Percentiles rank a stretch among this genome's conserved stretches.
These are phyloP conservation scores for Rhagoletis pomonella DNA, from an alignment of 1,140 invertebrate genomes.

Conservation along the genomic window DNA sequence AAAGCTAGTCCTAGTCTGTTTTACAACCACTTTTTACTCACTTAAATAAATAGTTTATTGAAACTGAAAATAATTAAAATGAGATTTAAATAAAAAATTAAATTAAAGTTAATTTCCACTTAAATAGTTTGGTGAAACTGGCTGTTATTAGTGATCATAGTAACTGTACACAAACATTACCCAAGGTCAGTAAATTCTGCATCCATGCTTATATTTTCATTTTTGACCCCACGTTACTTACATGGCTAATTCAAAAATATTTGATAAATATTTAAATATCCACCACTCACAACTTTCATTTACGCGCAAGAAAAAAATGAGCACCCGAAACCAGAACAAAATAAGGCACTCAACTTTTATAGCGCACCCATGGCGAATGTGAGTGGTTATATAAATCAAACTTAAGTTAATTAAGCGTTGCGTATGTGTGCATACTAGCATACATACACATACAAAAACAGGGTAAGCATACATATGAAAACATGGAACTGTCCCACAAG, in stretches of 20 bases:
- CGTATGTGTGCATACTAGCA: neutral
- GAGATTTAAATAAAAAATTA: too few species aligned
- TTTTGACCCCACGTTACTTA: too few species aligned
- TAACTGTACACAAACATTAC: too few species aligned
- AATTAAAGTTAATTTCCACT: too few species aligned
- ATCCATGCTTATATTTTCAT: too few species aligned
- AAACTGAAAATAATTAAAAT: too few species aligned
- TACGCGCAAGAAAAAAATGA: neutral
- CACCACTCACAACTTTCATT: neutral
- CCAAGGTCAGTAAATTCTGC: too few species aligned
- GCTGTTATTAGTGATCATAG: too few species aligned
- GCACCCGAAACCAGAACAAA: neutral
- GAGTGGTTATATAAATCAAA: slow-evolving; percentile 48
- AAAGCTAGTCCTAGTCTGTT: too few species aligned
- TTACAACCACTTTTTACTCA: too few species aligned
- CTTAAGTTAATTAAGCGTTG: slow-evolving; percentile 44
- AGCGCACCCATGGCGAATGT: slow-evolving; percentile 6
- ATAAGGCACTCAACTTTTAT: neutral
- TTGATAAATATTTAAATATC: slow-evolving; percentile 1
- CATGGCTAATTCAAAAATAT: neutral
- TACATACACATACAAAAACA: neutral
- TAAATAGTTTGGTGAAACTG: too few species aligned
- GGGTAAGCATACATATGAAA: neutral
- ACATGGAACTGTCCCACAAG: neutral
- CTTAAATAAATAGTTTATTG: too few species aligned